A percentile compares a stretch with the other conserved stretches of the same genome.
phyloP scores from a whole-genome alignment of 1,140 invertebrate species.

The Acyrthosiphon pisum region DNA sequence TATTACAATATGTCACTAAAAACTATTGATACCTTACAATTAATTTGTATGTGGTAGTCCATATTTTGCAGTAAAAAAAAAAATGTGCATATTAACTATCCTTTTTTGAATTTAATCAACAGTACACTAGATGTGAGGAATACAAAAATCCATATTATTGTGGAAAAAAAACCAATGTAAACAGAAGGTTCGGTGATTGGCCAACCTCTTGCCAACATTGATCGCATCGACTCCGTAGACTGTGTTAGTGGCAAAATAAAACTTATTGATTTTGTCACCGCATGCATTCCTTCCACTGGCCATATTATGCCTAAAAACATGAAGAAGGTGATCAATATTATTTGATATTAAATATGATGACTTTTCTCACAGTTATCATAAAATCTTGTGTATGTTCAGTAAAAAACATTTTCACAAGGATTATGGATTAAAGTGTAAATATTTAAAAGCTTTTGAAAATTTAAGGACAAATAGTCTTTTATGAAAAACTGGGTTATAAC shows the following conservation, averaged over 20 bases:
- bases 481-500: neutral
- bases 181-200: slow-evolving; percentile 80
- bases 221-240: slow-evolving; percentile 86
- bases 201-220: slow-evolving; percentile 91
- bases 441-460: neutral
- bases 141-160: slow-evolving; percentile 85
- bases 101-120: slow-evolving; percentile 79
- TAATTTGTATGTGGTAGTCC: neutral
- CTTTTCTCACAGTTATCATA: neutral
- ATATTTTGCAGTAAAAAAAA: neutral
- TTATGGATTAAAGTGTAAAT: neutral
- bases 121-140: slow-evolving; percentile 83
- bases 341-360: neutral
- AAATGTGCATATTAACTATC: slow-evolving; percentile 63
- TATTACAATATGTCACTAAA: neutral
- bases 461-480: neutral
- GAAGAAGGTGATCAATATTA: neutral
- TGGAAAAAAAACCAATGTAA: slow-evolving; percentile 87
- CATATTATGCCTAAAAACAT: slow-evolving; percentile 77
- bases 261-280: slow-evolving; percentile 78
- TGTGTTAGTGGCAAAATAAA: slow-evolving; percentile 87
- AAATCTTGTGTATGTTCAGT: neutral
- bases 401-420: neutral
- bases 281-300: slow-evolving; percentile 89
- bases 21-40: neutral